phyloP scores from a whole-genome alignment of 1,140 invertebrate species.

The Ceratina australensis region DNA sequence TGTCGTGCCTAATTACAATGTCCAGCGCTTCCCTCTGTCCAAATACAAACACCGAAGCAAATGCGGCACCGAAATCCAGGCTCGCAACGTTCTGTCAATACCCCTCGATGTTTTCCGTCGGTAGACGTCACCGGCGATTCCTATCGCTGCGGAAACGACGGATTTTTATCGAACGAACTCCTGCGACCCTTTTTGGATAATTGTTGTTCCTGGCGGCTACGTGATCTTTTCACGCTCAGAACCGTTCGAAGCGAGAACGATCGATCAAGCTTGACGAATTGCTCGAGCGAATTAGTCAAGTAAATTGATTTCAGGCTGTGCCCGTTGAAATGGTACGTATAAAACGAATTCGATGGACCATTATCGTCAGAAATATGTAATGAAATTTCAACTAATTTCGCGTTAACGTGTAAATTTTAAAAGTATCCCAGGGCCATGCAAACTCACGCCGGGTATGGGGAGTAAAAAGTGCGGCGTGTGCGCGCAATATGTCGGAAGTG shows the following conservation, averaged over 20 bases:
- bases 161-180: neutral
- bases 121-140: slow-evolving; percentile 14
- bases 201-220: neutral
- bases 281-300: slow-evolving; percentile 12
- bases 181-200: slow-evolving; percentile 10
- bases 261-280: slow-evolving; percentile 16
- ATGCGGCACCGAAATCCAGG: slow-evolving; percentile 60
- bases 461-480: no score
- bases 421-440: no score
- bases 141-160: neutral
- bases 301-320: slow-evolving; percentile 24
- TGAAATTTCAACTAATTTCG: no score
- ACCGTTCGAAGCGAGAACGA: neutral
- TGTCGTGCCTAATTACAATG: slow-evolving; percentile 78
- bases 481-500: neutral
- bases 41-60: slow-evolving; percentile 77
- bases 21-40: slow-evolving; percentile 73
- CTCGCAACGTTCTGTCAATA: slow-evolving; percentile 66
- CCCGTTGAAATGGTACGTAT: no score
- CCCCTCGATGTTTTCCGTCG: slow-evolving; percentile 62
- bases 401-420: no score
- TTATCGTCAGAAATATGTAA: no score
- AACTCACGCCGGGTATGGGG: no score
- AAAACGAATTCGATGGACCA: no score
- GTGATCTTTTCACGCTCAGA: no score